A percentile compares a stretch with the other conserved stretches of the same genome.
Conservation (phyloP, 2,113 vertebrate species). For the Aleadryas rufinucha region DNA sequence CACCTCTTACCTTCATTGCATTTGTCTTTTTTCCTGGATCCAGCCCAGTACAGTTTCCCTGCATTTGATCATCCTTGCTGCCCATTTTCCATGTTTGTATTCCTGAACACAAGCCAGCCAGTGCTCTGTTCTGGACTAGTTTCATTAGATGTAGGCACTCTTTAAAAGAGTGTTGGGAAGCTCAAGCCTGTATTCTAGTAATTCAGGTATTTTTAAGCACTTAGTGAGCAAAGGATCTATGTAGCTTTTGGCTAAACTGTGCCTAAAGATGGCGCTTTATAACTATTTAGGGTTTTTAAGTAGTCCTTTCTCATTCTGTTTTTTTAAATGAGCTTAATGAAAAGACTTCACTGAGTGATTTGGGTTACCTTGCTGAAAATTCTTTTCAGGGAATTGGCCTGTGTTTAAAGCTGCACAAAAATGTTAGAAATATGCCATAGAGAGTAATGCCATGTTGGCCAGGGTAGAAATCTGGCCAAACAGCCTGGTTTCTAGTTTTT, state of each 20-base stretch:
- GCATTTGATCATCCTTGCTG: not conserved
- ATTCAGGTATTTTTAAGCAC: not conserved
- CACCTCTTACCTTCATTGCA: not conserved
- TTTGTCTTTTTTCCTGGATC: not conserved
- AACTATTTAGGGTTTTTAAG: not conserved
- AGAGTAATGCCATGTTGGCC: not conserved
- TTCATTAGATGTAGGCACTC: not conserved
- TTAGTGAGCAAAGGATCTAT: fast-evolving
- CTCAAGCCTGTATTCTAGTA: not conserved
- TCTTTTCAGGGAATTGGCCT: not conserved
- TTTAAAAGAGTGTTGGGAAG: not conserved
- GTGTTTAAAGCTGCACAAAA: not conserved
- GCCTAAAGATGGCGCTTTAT: not conserved
- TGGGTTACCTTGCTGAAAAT: not conserved
- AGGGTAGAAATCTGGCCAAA: not conserved
- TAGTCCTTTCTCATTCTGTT: not conserved
- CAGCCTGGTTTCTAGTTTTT: not conserved
- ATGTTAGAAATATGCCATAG: not conserved
- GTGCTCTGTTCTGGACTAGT: not conserved
- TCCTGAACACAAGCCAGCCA: not conserved
- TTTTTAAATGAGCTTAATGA: not conserved
- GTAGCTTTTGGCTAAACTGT: not conserved
- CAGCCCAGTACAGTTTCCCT: not conserved
- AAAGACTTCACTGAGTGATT: not conserved
- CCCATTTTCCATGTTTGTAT: not conserved